phyloP scores from a whole-genome alignment of 2,888 invertebrate species.

The Macroteleia sp. region DNA sequence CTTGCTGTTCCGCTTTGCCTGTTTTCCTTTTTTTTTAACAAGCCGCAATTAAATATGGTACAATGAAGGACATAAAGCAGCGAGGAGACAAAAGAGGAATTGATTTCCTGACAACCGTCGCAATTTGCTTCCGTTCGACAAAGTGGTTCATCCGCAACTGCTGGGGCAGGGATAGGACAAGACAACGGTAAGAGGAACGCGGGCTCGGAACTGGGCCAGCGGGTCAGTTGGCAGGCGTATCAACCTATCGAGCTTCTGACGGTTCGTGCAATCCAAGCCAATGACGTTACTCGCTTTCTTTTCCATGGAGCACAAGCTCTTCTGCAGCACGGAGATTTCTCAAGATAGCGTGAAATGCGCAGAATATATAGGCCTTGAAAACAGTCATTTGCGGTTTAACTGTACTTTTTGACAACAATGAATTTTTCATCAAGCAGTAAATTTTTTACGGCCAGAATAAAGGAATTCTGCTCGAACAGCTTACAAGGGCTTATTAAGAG shows the following conservation, averaged over 20 bases:
- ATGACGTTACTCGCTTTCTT: constrained; percentile 35
- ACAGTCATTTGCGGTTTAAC: constrained; percentile 4
- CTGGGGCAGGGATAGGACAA: constrained; percentile 25
- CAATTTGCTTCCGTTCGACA: constrained; percentile 71
- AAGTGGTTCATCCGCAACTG: constrained; percentile 66
- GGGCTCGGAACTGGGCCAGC: constrained; percentile 57
- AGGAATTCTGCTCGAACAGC: no score
- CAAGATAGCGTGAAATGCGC: constrained; percentile 18
- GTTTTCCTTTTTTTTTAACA: no score
- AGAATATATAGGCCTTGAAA: constrained; percentile 3
- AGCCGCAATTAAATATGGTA: constrained; percentile 31
- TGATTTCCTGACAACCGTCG: constrained; percentile 73
- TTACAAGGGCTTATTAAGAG: no score
- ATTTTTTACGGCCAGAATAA: no score
- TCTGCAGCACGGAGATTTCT: constrained; percentile 24
- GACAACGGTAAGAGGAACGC: constrained; percentile 57
- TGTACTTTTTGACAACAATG: constrained; percentile 10
- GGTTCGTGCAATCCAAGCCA: constrained; percentile 30
- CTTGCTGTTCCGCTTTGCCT: no score
- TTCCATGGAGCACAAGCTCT: constrained; percentile 32
- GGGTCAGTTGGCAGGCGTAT: constrained; percentile 65
- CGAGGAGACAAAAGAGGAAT: constrained; percentile 66
- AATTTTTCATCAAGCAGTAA: constrained; percentile 14
- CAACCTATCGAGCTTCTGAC: constrained; percentile 49
- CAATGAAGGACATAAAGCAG: constrained; percentile 21